Base-by-base conservation (phyloP, 2,888 invertebrate species). In the Scotopteryx bipunctaria region DNA sequence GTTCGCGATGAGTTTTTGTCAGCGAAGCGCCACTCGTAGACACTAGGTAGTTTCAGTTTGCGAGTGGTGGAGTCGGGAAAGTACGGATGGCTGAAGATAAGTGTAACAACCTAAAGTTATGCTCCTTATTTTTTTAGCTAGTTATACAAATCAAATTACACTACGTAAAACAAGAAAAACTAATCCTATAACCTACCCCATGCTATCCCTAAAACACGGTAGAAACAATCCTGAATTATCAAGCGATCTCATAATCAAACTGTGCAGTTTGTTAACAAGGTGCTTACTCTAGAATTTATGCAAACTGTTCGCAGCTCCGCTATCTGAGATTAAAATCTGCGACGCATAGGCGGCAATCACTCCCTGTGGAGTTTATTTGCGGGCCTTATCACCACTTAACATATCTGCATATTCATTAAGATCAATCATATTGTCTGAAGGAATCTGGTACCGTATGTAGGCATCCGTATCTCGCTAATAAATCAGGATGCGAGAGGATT, bases 291-390 rank as follows among this genome's bases (percentile, higher is more conserved):
- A 78, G 77, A 88, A 88, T 89, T 90, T 89, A 90, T 90, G 90
- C 88, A 87, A 88, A 89, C 86, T 84, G 87, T 81, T 81, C 83
- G 73, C 71, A 72, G 76, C 78, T 72, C 78, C 72, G 78, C 83
- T 89, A 90, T 90, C 90, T 89, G 81, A 85, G 89, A 90, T 90
- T 89, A 86, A 90, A 88, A 90, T 90, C 89, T 83, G 79, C 76
- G 71, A 76, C 76, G 76, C 71, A 74, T 79, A 81, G 81, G 81
- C 82, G 76, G 72, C 82, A 83, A 88, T 88, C 86, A 81, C 87
- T 87, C 90, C 88, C 82, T 67, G 49, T 82, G 86, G 90, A 87
- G 69, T 75, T 81, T 84, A 84, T 85, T 83, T 83, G 86, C 71
- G 83, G 81, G 75, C 73, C 82, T 83, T 86, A 86, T 84, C 85